Evolutionary conservation across 2,797 vertebrate species (phyloP).

Genomic region (Pachyuromys duprasi): DNA sequence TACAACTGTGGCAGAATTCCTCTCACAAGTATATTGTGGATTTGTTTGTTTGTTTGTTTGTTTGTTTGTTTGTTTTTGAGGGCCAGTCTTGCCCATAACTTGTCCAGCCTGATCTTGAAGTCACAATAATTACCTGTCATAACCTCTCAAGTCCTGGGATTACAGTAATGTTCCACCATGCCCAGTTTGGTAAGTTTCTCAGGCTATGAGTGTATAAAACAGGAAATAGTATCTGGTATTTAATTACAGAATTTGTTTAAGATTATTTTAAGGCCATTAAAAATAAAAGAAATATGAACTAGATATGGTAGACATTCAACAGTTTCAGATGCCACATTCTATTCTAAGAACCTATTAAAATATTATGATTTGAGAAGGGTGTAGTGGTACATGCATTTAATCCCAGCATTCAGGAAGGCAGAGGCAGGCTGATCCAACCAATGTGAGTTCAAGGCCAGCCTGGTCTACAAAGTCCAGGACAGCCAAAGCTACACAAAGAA

Average conservation of each 20-base stretch:
- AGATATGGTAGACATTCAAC: background rate
- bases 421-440: no score
- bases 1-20: background rate
- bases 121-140: background rate
- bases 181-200: background rate
- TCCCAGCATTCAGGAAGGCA: no score
- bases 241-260: background rate
- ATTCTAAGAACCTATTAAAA: conserved; percentile 2
- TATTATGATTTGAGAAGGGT: background rate
- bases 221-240: background rate
- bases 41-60: background rate
- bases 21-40: background rate
- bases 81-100: background rate
- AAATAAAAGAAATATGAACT: background rate
- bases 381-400: no score
- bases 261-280: background rate
- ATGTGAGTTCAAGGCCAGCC: no score
- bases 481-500: no score
- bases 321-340: background rate
- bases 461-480: no score
- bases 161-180: background rate
- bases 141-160: background rate
- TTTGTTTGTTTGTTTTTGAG: background rate
- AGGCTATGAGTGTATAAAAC: background rate
- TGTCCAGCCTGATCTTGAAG: background rate